These are phyloP conservation scores for Drosophila littoralis DNA, from an alignment of 1,140 invertebrate species.

Conservation along the genomic window DNA sequence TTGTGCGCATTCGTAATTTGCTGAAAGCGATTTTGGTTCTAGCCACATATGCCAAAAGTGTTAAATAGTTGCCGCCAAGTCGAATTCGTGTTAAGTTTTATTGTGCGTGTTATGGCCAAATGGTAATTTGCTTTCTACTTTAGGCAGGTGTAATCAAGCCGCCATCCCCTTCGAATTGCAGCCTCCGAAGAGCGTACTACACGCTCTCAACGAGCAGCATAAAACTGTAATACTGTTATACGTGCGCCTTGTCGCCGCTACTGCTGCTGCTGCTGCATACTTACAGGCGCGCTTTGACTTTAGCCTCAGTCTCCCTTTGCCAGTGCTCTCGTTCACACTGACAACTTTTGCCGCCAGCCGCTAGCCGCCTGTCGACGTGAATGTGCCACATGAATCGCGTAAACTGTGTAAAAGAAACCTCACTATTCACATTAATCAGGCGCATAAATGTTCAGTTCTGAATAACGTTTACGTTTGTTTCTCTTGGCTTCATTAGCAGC, in stretches of 20 bases:
- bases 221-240: slow-evolving; percentile 31
- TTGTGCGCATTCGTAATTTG: slow-evolving; percentile 38
- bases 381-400: slow-evolving; percentile 28
- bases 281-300: slow-evolving; percentile 46
- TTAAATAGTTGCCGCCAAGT: slow-evolving; percentile 33
- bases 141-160: slow-evolving; percentile 28
- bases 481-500: slow-evolving; percentile 63
- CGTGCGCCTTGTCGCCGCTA: slow-evolving; percentile 26
- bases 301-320: slow-evolving; percentile 69
- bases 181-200: slow-evolving; percentile 30
- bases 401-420: slow-evolving; percentile 32
- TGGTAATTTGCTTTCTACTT: slow-evolving; percentile 43
- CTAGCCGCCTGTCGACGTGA: slow-evolving; percentile 15
- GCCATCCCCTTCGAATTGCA: neutral
- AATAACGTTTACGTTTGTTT: slow-evolving; percentile 13
- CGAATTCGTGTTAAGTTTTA: slow-evolving; percentile 24
- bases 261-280: slow-evolving; percentile 70
- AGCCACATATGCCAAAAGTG: slow-evolving; percentile 41
- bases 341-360: neutral
- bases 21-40: slow-evolving; percentile 34
- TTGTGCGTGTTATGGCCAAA: slow-evolving; percentile 40
- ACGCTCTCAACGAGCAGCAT: slow-evolving; percentile 6
- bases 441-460: slow-evolving; percentile 23
- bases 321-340: slow-evolving; percentile 57
- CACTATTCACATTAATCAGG: slow-evolving; percentile 42